Conservation (phyloP, 2,888 invertebrate genomes). For the Sarcophaga subvicina region DNA sequence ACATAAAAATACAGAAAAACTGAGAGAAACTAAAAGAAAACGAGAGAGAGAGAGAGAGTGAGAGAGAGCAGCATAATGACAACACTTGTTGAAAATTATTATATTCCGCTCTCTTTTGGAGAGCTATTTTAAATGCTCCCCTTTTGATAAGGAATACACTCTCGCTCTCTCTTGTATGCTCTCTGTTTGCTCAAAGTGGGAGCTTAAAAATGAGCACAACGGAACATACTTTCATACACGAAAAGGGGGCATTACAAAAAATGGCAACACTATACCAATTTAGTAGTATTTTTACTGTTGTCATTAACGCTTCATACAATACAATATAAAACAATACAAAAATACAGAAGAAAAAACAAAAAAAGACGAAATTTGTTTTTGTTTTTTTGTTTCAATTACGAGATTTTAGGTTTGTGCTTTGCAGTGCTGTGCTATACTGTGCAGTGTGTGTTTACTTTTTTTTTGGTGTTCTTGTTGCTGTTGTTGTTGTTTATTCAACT, state of each 20-base stretch:
- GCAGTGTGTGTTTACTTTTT: conserved; percentile 46
- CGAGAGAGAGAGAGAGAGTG: neutral
- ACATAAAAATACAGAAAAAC: neutral
- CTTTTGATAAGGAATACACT: neutral
- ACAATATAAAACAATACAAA: conserved; percentile 42
- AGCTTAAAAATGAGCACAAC: conserved; percentile 16
- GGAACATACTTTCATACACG: conserved; percentile 10
- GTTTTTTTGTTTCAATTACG: conserved; percentile 49
- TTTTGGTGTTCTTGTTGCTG: neutral
- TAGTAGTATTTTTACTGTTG: conserved; percentile 68
- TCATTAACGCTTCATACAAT: conserved; percentile 66
- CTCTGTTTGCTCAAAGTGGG: conserved; percentile 15
- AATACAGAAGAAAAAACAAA: conserved; percentile 7
- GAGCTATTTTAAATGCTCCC: conserved; percentile 17
- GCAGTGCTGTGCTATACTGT: neutral
- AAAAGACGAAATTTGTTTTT: conserved; percentile 3
- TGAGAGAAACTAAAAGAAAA: conserved; percentile 1
- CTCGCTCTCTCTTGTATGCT: neutral
- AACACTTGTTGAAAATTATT: conserved; percentile 67
- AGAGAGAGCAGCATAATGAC: conserved; percentile 26
- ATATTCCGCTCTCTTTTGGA: conserved; percentile 17
- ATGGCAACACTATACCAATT: conserved; percentile 68
- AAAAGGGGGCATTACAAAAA: conserved; percentile 66
- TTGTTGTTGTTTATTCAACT: too few relatives aligned
- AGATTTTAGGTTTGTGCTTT: neutral